Evolutionary conservation across 2,113 vertebrate species (phyloP).

Genomic region (Hepsetus odoe): DNA sequence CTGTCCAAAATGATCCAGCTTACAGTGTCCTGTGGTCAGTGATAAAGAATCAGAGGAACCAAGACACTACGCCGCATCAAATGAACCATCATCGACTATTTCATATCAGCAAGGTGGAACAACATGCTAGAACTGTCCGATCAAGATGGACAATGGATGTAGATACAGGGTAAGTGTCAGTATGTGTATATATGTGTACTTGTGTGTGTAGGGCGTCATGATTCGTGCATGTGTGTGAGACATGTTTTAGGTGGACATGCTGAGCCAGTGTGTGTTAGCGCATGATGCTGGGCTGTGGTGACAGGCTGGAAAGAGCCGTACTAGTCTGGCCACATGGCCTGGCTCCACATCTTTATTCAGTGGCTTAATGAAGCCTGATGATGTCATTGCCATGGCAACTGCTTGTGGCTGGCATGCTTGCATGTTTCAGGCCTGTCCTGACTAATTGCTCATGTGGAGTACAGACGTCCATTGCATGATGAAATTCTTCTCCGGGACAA

Average conservation of each 20-base stretch:
- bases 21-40: too few relatives aligned
- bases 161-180: neutral
- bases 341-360: neutral
- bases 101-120: too few relatives aligned
- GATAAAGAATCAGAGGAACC: too few relatives aligned
- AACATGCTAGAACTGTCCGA: too few relatives aligned
- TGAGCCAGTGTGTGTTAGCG: neutral
- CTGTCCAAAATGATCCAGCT: too few relatives aligned
- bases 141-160: too few relatives aligned
- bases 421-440: neutral
- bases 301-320: constrained; percentile 1
- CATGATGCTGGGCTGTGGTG: neutral
- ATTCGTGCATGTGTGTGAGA: too few relatives aligned
- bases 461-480: neutral
- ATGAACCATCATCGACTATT: too few relatives aligned
- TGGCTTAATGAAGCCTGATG: constrained; percentile 10
- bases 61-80: too few relatives aligned
- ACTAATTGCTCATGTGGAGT: neutral
- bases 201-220: neutral
- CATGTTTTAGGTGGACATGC: neutral
- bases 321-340: neutral
- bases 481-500: neutral
- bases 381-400: constrained; percentile 20
- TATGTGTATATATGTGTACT: neutral
- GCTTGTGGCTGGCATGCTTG: neutral